Evolutionary conservation across 37 sponge, comb jelly and placozoan genomes (phyloP).

Genomic region (Agelas oroides): DNA sequence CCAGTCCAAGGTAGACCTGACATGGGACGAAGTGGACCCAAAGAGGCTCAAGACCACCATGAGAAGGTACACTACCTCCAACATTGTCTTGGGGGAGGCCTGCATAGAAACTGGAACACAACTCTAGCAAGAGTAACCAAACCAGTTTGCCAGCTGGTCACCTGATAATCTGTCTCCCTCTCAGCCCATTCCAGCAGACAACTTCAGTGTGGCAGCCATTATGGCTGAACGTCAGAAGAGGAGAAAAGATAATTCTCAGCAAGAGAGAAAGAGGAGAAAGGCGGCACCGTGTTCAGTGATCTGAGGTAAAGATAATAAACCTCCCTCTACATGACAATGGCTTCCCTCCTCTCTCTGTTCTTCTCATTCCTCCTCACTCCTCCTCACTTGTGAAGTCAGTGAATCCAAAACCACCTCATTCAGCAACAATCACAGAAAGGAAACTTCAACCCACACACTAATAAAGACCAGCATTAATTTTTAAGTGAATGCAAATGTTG

Average conservation of each 20-base stretch:
- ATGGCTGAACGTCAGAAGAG: slow-evolving; percentile 55
- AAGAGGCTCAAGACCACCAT: slow-evolving; percentile 66
- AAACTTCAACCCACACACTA: background rate
- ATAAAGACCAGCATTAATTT: too few relatives aligned
- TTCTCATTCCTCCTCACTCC: too few relatives aligned
- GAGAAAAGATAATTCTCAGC: background rate
- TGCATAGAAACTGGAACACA: too few relatives aligned
- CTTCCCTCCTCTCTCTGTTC: too few relatives aligned
- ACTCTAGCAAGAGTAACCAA: background rate
- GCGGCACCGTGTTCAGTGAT: background rate
- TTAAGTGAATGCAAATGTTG: too few relatives aligned
- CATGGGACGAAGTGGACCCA: slow-evolving; percentile 93
- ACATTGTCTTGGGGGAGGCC: too few relatives aligned
- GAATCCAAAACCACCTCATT: slow-evolving; percentile 26
- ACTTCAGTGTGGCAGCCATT: slow-evolving; percentile 67
- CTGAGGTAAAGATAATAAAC: background rate
- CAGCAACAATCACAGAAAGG: slow-evolving; percentile 2
- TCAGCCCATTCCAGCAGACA: slow-evolving; percentile 16
- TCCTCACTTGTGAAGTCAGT: slow-evolving; percentile 37
- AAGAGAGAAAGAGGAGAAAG: background rate
- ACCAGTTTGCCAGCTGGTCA: background rate
- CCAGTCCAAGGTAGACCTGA: slow-evolving; percentile 83
- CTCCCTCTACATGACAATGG: too few relatives aligned
- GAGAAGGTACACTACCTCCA: slow-evolving; percentile 65
- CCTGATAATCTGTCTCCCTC: background rate